phyloP scores from a whole-genome alignment of 1,140 invertebrate genomes.

The Aphaenogaster floridana region DNA sequence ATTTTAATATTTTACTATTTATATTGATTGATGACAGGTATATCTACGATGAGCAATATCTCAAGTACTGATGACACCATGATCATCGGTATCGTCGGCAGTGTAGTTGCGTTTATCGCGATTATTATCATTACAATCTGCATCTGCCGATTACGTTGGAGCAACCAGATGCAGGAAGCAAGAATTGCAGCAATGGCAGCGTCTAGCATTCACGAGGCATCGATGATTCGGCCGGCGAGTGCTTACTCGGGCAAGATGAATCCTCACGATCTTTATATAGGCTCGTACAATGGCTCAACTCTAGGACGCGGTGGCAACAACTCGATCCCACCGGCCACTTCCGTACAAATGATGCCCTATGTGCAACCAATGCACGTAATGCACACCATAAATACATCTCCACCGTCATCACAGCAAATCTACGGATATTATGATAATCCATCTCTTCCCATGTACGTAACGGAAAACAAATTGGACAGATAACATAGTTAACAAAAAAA shows the following conservation, averaged over 20 bases:
- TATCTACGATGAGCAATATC: constrained; percentile 83
- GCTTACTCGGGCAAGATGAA: constrained; percentile 83
- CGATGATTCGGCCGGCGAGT: constrained; percentile 83
- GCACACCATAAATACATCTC: constrained; percentile 70
- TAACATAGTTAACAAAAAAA: constrained; percentile 67
- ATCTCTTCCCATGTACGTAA: constrained; percentile 82
- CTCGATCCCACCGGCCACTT: constrained; percentile 71
- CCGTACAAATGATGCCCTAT: constrained; percentile 83
- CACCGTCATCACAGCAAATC: constrained; percentile 78
- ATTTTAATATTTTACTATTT: background rate
- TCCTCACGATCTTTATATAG: constrained; percentile 82
- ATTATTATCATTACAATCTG: constrained; percentile 96
- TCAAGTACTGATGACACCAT: constrained; percentile 95
- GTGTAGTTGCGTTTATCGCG: constrained; percentile 96
- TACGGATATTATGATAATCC: constrained; percentile 84
- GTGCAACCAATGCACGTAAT: constrained; percentile 81
- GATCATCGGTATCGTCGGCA: constrained; percentile 96
- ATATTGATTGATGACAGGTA: constrained; percentile 79
- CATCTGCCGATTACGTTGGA: constrained; percentile 89
- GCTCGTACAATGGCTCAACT: constrained; percentile 84
- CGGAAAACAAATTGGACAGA: constrained; percentile 84
- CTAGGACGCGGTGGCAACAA: constrained; percentile 78
- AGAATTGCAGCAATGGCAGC: constrained; percentile 82
- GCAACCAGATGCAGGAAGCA: constrained; percentile 79
- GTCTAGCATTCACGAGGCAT: constrained; percentile 84